A percentile compares a stretch with the other conserved stretches of the same genome.
Conservation (phyloP, 2,888 invertebrate species). For the Notodonta ziczac region DNA sequence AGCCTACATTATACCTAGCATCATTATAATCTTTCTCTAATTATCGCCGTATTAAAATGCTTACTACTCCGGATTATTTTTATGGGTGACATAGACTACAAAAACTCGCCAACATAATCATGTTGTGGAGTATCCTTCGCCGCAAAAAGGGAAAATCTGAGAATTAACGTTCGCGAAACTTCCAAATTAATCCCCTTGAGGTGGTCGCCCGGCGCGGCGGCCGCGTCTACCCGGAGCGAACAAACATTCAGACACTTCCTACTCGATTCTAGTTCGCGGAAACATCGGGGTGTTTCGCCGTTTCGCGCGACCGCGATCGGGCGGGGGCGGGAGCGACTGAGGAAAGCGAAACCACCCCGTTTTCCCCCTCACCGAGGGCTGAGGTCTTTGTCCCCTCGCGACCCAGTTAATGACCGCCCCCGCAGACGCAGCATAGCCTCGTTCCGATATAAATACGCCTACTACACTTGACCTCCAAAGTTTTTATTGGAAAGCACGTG, state of each 20-base stretch:
- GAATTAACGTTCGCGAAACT: conserved; percentile 68
- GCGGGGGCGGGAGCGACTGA: conserved; percentile 50
- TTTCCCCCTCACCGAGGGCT: conserved; percentile 60
- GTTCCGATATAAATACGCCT: conserved; percentile 83
- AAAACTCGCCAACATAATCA: not conserved
- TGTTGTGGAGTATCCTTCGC: conserved; percentile 14
- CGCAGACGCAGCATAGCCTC: conserved; percentile 79
- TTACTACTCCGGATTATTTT: not conserved
- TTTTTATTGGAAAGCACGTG: conserved; percentile 84
- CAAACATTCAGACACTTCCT: conserved; percentile 59
- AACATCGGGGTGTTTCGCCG: conserved; percentile 57
- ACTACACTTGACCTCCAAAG: conserved; percentile 85
- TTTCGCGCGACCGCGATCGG: conserved; percentile 45
- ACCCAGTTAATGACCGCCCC: conserved; percentile 84
- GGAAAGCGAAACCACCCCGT: conserved; percentile 76
- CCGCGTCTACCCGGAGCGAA: conserved; percentile 54
- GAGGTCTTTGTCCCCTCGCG: conserved; percentile 81
- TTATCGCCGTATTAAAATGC: not conserved
- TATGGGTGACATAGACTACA: not conserved
- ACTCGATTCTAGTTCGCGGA: conserved; percentile 54
- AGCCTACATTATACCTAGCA: too few relatives aligned
- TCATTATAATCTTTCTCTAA: not conserved
- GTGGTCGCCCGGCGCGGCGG: conserved; percentile 53
- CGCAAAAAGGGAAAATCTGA: conserved; percentile 69
- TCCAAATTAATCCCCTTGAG: conserved; percentile 77